Evolutionary conservation across 2,797 vertebrate species (phyloP), one percentile per base, ranked within the genome.

Genomic region (Acanthurus tractus): DNA sequence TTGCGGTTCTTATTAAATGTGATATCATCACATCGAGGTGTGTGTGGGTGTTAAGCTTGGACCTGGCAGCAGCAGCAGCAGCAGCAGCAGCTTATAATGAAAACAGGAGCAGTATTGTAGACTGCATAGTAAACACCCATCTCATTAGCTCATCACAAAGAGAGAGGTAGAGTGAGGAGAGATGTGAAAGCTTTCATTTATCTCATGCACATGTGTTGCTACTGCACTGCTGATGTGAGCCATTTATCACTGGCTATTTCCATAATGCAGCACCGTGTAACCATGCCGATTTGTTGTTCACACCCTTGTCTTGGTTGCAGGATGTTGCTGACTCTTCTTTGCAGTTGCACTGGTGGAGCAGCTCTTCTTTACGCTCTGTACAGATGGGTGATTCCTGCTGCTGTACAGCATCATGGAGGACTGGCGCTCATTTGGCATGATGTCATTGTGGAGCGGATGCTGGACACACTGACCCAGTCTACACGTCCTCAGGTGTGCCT

Each of bases 71-170:
- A 34, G 29, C 25, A 64, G 74, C 67, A 63, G 63, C 61, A 68
- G 72, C 56, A 64, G 74, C 67, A 63, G 63, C 61, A 68, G 72
- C 56, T 74, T 72, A 74, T 82, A 76, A 77, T 81, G 72, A 71
- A 80, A 76, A 82, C 64, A 62, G 59, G 25, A 71, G 58, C 78
- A 69, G 65, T 69, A 85, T 83, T 80, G 63, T 74, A 77, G 61
- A 29, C 82, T 82, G 92, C 82, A 92, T 90, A 88, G 85, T 94
- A 91, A 95, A 85, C 82, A 94, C 94, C 90, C 94, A 94, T 95
- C 88, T 95, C 91, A 94, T 95, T 94, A 94, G 40, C 72, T 3
- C 49, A 3, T 46, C 59, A 93, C 88, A 93, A 93, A 87, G 74
- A 74, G 49, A 78, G 81, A 63, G 68, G 53, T 17, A 56, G 74